Percentiles rank a stretch among this genome's conserved stretches.
These are phyloP conservation scores for Lasioglossum villosulum DNA, from an alignment of 2,888 invertebrate species.

Conservation along the genomic window DNA sequence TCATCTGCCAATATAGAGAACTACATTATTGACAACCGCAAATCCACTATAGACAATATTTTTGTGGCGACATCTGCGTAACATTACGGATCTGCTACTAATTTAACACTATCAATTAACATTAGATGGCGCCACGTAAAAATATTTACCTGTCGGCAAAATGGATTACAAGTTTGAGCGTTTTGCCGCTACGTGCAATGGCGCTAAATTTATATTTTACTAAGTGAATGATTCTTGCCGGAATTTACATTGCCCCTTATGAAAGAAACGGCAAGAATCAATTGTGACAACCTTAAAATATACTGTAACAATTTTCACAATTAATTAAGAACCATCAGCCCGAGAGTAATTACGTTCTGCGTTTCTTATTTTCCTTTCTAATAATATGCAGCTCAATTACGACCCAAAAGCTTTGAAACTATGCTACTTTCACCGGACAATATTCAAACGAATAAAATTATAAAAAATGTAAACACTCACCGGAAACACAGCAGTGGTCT, in stretches of 20 bases:
- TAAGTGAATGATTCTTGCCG: not conserved
- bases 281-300: not conserved
- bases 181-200: not conserved
- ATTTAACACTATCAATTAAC: too few relatives aligned
- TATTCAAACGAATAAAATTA: too few relatives aligned
- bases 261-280: not conserved
- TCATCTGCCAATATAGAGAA: too few relatives aligned
- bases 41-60: too few relatives aligned
- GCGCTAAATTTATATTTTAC: not conserved
- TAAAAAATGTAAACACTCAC: too few relatives aligned
- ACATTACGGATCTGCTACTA: too few relatives aligned
- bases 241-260: too few relatives aligned
- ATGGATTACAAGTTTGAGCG: not conserved
- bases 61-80: too few relatives aligned
- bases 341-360: not conserved
- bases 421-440: too few relatives aligned
- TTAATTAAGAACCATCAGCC: not conserved
- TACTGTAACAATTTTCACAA: not conserved
- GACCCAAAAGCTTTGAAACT: too few relatives aligned
- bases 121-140: not conserved
- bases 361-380: not conserved
- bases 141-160: not conserved
- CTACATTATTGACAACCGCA: too few relatives aligned
- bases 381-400: not conserved
- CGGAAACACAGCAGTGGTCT: too few relatives aligned